These are phyloP conservation scores for Sinella curviseta DNA, from an alignment of 1,140 invertebrate genomes.

Conservation along the genomic window DNA sequence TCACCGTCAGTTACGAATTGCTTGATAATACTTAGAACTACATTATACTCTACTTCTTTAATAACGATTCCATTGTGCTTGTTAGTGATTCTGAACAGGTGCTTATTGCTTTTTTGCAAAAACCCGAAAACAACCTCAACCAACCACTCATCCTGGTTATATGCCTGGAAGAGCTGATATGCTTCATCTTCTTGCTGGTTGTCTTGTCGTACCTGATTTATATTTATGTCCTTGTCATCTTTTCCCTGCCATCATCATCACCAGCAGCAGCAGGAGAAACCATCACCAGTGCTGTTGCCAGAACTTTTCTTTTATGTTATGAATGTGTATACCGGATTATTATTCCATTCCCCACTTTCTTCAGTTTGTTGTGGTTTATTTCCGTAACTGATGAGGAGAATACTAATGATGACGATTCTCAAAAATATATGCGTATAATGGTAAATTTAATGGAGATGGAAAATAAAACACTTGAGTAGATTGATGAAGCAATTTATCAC, in stretches of 20 bases:
- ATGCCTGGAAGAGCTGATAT: background rate
- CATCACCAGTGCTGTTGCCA: background rate
- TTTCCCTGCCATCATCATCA: background rate
- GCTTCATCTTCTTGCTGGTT: background rate
- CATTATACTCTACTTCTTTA: background rate
- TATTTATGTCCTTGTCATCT: background rate
- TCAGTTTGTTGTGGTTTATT: background rate
- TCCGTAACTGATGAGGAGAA: background rate
- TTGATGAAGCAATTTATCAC: background rate
- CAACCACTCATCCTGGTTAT: no score
- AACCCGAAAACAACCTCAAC: no score
- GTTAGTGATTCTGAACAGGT: background rate
- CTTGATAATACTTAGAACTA: no score
- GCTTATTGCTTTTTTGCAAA: background rate
- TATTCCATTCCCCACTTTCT: background rate
- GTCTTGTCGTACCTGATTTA: background rate
- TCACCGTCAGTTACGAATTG: no score
- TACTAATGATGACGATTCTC: background rate
- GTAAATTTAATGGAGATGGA: background rate
- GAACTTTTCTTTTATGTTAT: background rate
- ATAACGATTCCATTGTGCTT: background rate
- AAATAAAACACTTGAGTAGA: background rate
- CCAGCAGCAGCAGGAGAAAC: background rate
- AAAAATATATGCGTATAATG: background rate
- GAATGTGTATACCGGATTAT: background rate